These are phyloP conservation scores for Eulemur albifrons DNA, from an alignment of 2,797 vertebrate species.

Conservation along the genomic window DNA sequence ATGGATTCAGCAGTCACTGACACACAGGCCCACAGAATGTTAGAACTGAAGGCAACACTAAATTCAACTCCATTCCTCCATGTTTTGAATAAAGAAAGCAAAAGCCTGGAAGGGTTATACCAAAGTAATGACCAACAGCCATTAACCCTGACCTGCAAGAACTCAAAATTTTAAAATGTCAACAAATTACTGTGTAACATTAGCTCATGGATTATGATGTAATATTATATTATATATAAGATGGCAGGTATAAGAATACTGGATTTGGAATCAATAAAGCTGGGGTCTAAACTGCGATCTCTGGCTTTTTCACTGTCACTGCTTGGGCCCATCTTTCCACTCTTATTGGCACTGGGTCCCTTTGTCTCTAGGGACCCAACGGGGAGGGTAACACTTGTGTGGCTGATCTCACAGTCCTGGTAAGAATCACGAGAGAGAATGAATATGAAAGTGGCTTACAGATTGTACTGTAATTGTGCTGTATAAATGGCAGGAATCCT, in stretches of 20 bases:
- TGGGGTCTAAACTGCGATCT: neutral
- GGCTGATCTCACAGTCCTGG: conserved; percentile 55
- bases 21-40: neutral
- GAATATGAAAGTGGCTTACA: conserved; percentile 64
- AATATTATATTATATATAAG: conserved; percentile 14
- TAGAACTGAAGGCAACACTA: neutral
- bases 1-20: neutral
- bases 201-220: conserved; percentile 6
- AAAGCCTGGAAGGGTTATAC: neutral
- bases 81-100: conserved; percentile 43
- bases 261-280: neutral
- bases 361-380: conserved; percentile 2
- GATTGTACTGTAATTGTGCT: neutral
- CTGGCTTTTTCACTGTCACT: neutral
- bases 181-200: neutral
- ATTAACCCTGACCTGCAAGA: conserved; percentile 18
- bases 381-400: neutral
- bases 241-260: neutral
- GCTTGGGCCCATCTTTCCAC: neutral
- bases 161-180: conserved; percentile 31
- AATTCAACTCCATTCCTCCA: neutral
- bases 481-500: neutral
- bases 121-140: neutral
- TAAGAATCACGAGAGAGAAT: conserved; percentile 61
- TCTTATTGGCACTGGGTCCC: neutral